Base-by-base conservation (phyloP, 2,113 vertebrate genomes). In the Platichthys flesus region DNA sequence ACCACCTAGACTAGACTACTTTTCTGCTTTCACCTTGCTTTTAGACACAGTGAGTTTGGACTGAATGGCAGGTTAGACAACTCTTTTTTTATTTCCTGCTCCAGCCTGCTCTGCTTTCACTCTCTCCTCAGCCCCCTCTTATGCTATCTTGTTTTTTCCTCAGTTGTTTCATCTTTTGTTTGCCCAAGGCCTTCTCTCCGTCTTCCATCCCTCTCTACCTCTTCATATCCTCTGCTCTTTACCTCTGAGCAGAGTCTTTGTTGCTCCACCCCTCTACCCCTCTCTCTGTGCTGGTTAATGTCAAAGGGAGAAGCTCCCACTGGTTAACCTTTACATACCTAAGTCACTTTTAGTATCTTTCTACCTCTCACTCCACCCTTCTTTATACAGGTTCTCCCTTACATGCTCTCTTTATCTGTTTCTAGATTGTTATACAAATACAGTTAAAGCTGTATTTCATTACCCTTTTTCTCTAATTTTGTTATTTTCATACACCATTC, bases 311-410 rank as follows among this genome's bases (percentile, higher is more conserved):
- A 76, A 76, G 71, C 83, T 67, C 85, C 85, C 81, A 89, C 82
- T 69, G 71, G 76, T 89, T 87, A 89, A 90, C 90, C 89, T 91
- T 90, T 84, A 79, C 80, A 84, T 59, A 73, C 52, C 56, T 45
- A 64, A 73, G 82, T 83, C 66, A 75, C 74, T 68, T 78, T 82
- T 24, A 75, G 23, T 67, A 59, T 70, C 49, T 78, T 20, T 62
- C 54, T 71, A 65, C 73, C 67, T 67, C 69, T 71, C 2, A 4
- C 67, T 76, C 1, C 16, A 18, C 23, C 28, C 63, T 47, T 74
- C 59, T 49, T 47, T 63, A 5, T 24, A 24, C 18, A 20, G 10
- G 2, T 26, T 57, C 16, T 12, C 42, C 64, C 54, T 37, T 21
- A 18, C 58, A 31, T 58, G 10, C 2, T 67, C 14, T 66, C 10